phyloP scores from a whole-genome alignment of 2,797 vertebrate genomes.

The Halcyon leucocephala region DNA sequence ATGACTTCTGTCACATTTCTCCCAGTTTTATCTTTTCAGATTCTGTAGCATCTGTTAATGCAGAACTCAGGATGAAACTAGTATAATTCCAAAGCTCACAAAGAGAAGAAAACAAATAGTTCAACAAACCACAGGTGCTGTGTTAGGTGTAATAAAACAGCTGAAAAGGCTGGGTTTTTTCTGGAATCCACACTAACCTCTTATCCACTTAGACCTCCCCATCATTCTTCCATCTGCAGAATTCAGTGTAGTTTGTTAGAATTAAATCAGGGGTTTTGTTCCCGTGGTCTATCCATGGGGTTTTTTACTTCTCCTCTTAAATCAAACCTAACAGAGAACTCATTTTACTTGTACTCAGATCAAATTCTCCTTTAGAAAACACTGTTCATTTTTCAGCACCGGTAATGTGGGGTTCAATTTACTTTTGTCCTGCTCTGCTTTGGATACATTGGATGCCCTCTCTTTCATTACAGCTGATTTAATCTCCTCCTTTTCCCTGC shows the following conservation, averaged over 20 bases:
- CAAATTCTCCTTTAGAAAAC: slow-evolving; percentile 34
- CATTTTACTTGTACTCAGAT: slow-evolving; percentile 6
- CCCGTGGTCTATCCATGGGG: background rate
- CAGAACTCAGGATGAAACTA: background rate
- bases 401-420: slow-evolving; percentile 2
- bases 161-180: background rate
- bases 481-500: background rate
- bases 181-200: background rate
- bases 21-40: background rate
- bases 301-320: background rate
- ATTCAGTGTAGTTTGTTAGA: background rate
- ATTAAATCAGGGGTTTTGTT: slow-evolving; percentile 43
- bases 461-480: slow-evolving; percentile 43
- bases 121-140: background rate
- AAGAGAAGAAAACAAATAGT: background rate
- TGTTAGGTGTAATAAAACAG: background rate
- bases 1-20: background rate
- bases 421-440: background rate
- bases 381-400: background rate
- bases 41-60: background rate
- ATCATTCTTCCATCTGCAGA: background rate
- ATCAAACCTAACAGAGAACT: slow-evolving; percentile 30
- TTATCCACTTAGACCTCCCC: background rate
- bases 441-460: background rate
- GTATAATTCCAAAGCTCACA: background rate